Evolutionary conservation across 2,797 vertebrate genomes (phyloP).

Genomic region (Hydrolagus colliei): DNA sequence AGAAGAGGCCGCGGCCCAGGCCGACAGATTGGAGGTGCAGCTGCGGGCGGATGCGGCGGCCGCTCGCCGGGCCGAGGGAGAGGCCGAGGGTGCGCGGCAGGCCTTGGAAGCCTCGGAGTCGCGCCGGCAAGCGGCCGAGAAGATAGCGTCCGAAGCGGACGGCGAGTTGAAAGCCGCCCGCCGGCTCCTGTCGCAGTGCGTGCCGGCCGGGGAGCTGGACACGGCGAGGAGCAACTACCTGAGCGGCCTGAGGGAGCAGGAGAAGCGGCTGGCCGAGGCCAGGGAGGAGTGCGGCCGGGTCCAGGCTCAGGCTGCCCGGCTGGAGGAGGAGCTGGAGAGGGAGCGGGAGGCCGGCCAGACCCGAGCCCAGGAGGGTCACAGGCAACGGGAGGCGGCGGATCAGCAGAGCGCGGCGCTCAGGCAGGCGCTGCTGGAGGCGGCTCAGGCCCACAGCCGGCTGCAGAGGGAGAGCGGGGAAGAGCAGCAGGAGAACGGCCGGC

Average conservation of each 20-base stretch:
- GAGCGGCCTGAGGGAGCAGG: constrained; percentile 74
- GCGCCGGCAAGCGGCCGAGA: constrained; percentile 61
- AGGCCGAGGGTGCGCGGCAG: constrained; percentile 66
- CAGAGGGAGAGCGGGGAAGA: constrained; percentile 70
- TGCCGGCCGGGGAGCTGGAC: constrained; percentile 77
- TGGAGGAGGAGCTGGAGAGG: constrained; percentile 36
- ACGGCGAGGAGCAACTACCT: constrained; percentile 78
- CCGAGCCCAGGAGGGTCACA: constrained; percentile 63
- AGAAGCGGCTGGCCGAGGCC: constrained; percentile 63
- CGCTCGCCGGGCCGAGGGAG: constrained; percentile 66
- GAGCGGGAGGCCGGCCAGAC: constrained; percentile 43
- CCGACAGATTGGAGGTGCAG: constrained; percentile 80
- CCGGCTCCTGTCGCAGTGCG: constrained; percentile 48
- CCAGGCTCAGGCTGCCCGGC: constrained; percentile 41
- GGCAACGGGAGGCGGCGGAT: constrained; percentile 60
- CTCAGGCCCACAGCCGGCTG: constrained; percentile 63
- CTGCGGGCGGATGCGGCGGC: constrained; percentile 80
- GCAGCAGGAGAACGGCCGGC: constrained; percentile 60
- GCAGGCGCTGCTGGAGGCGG: constrained; percentile 64
- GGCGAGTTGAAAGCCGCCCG: constrained; percentile 60
- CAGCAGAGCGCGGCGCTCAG: constrained; percentile 62
- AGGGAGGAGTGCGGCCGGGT: constrained; percentile 67
- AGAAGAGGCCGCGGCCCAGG: constrained; percentile 83
- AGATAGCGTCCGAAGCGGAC: constrained; percentile 54
- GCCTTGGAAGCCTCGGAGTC: constrained; percentile 56